These are phyloP conservation scores for Spinibarbus caldwelli DNA, from an alignment of 2,797 vertebrate species.

Conservation along the genomic window DNA sequence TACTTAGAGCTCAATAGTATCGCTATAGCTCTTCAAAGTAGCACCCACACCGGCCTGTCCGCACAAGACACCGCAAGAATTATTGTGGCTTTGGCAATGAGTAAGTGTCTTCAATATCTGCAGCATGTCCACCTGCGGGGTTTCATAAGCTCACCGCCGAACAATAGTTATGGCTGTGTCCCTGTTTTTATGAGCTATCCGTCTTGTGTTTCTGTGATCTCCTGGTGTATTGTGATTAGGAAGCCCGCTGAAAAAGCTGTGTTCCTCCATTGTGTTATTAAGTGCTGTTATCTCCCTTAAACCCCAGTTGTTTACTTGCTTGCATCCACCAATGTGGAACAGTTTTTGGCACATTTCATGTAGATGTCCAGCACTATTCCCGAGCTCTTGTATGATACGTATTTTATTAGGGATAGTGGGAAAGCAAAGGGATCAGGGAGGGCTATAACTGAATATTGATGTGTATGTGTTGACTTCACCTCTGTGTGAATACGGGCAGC, in stretches of 20 bases:
- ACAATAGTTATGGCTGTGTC: conserved; percentile 48
- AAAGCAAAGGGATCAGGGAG: conserved; percentile 20
- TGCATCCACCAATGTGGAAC: conserved; percentile 41
- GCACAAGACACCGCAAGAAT: conserved; percentile 25
- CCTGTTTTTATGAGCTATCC: conserved; percentile 45
- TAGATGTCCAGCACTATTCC: conserved; percentile 35
- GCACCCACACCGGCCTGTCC: neutral
- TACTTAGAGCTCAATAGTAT: conserved; percentile 46
- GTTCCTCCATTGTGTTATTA: conserved; percentile 48
- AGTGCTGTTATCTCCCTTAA: conserved; percentile 40
- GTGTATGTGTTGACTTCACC: conserved; percentile 31
- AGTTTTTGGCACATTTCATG: conserved; percentile 31
- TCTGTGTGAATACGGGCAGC: conserved; percentile 33
- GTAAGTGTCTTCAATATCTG: conserved; percentile 54
- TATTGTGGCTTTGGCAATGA: conserved; percentile 49
- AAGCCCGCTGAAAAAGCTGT: conserved; percentile 31
- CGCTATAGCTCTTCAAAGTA: conserved; percentile 22
- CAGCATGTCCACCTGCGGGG: conserved; percentile 53
- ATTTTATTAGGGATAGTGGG: conserved; percentile 27
- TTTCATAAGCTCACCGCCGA: conserved; percentile 48
- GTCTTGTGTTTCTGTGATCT: conserved; percentile 46
- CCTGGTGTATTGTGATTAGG: conserved; percentile 47
- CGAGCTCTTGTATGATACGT: neutral
- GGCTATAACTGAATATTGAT: conserved; percentile 37
- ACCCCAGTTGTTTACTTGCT: conserved; percentile 40